Conservation (phyloP, 2,888 invertebrate species). For the Rhingia campestris region DNA sequence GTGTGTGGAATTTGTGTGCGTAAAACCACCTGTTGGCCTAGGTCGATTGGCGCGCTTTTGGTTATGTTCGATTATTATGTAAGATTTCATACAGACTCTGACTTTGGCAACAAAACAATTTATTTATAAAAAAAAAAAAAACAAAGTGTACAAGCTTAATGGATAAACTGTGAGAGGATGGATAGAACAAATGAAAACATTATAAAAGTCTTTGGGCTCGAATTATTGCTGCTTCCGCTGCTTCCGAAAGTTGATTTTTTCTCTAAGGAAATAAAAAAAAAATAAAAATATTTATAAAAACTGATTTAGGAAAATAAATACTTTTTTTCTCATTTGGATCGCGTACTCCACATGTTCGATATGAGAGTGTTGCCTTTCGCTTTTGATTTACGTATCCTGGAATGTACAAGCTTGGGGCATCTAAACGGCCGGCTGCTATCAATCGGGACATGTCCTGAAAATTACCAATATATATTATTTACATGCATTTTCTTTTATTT, state of each 20-base stretch:
- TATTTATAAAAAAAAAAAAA: slow-evolving; percentile 21
- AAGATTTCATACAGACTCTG: neutral
- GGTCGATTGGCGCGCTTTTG: neutral
- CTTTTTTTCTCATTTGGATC: slow-evolving; percentile 88
- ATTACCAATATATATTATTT: neutral
- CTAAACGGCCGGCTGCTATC: slow-evolving; percentile 88
- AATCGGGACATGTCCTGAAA: slow-evolving; percentile 87
- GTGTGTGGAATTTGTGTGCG: neutral
- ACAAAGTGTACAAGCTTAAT: slow-evolving; percentile 24
- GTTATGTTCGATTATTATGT: slow-evolving; percentile 5
- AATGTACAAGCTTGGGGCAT: slow-evolving; percentile 89
- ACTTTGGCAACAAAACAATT: neutral
- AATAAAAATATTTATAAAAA: neutral
- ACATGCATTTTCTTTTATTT: neutral
- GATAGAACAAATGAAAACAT: slow-evolving; percentile 35
- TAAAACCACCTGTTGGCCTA: slow-evolving; percentile 26
- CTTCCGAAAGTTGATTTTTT: slow-evolving; percentile 47
- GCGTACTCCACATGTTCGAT: slow-evolving; percentile 89
- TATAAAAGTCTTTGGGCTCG: slow-evolving; percentile 67
- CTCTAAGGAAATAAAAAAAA: slow-evolving; percentile 44
- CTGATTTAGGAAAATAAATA: neutral
- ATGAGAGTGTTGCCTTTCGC: slow-evolving; percentile 88
- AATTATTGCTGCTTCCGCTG: slow-evolving; percentile 19
- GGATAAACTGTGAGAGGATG: slow-evolving; percentile 7
- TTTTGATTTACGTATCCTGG: slow-evolving; percentile 90